A percentile compares a stretch with the other conserved stretches of the same genome.
These are phyloP conservation scores for Mola mola DNA, from an alignment of 2,113 vertebrate species.

Conservation along the genomic window DNA sequence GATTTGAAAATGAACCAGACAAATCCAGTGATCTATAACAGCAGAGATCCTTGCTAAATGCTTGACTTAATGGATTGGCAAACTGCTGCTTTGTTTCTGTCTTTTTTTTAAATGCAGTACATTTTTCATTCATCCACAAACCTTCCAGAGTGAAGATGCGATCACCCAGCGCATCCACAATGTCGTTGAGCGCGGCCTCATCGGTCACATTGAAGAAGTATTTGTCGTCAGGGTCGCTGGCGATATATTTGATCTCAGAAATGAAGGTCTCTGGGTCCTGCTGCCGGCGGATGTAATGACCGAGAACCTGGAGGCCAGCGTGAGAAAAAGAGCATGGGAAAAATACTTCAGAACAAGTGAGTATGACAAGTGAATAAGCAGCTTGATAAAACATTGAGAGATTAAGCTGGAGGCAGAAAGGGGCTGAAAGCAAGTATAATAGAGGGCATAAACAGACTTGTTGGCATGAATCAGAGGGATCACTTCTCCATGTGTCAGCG, in stretches of 20 bases:
- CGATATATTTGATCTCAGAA: conserved; percentile 91
- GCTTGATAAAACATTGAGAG: not conserved
- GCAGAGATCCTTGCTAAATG: no score
- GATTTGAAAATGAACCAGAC: not conserved
- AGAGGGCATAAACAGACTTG: conserved; percentile 27
- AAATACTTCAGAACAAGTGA: not conserved
- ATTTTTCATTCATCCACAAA: conserved; percentile 55
- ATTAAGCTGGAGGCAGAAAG: conserved; percentile 8
- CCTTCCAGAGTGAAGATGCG: conserved; percentile 96
- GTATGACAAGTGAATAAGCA: conserved; percentile 11
- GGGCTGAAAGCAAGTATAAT: no score
- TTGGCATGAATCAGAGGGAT: conserved; percentile 5
- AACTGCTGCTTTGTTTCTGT: no score
- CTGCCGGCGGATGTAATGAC: conserved; percentile 92
- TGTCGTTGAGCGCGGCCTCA: conserved; percentile 93
- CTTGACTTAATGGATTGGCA: no score
- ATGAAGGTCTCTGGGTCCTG: conserved; percentile 93
- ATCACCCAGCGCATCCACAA: conserved; percentile 94
- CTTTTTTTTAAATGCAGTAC: no score
- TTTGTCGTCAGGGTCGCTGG: conserved; percentile 92
- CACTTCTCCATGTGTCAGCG: conserved; percentile 25
- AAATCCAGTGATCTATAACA: no score
- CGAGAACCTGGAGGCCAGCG: conserved; percentile 84
- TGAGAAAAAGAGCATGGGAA: conserved; percentile 13
- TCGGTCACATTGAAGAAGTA: conserved; percentile 97